Evolutionary conservation across 2,113 vertebrate species (phyloP), one percentile per base, ranked within the genome.

Genomic region (Mirounga angustirostris): DNA sequence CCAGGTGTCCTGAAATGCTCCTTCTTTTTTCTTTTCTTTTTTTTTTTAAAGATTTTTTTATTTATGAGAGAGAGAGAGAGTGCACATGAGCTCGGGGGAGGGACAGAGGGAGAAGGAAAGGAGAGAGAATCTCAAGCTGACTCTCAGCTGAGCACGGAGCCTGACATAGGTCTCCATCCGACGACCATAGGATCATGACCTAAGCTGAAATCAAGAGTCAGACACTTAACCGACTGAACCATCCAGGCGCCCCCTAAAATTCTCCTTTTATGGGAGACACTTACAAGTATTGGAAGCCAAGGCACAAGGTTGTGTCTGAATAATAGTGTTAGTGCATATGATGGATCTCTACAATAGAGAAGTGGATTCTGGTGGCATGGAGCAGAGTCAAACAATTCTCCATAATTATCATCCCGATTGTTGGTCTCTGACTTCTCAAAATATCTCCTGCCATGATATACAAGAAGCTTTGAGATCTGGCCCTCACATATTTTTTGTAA

Each of bases 351-450:
- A 56, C 52, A n/a, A 46, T 18, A n/a, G 36, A 74, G 33, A 95
- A 81, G 7, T 74, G 46, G 22, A 50, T 74, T 87, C 82, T 43
- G 82, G 40, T 83, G 22, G 5, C 46, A 56, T 28, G 40, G 50
- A 89, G 30, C 21, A 43, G 0, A 36, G 18, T 71, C 43, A 18
- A 86, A 36, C 26, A 61, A 71, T 87, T 14, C 21, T 76, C 16
- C 8, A 74, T 46, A 63, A 67, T 88, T 93, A 18, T 8, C 5
- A 46, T 40, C 3, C 18, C 14, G 36, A 8, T 30, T 71, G 13
- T 63, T 94, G 22, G 22, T 67, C 76, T 97, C 28, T 88, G 58
- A 78, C 30, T 79, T 43, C 28, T 95, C n/a, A 74, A 40, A 89
- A 65, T 92, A 22, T 52, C 36, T 92, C 43, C 50, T 95, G 11